A percentile compares a stretch with the other conserved stretches of the same genome.
Conservation (phyloP, 2,888 invertebrate species). For the Celastrina argiolus region DNA sequence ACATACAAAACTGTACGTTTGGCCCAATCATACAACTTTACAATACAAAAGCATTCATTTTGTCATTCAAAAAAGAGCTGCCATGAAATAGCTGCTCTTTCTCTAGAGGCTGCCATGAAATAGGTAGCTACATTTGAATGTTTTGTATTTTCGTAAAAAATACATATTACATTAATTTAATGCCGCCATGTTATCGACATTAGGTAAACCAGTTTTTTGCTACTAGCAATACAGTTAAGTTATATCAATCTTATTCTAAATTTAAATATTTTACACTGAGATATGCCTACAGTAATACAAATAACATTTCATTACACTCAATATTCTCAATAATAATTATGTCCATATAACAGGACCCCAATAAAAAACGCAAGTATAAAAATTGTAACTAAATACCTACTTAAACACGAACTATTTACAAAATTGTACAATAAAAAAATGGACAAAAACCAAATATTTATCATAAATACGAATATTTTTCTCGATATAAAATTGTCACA, state of each 20-base stretch:
- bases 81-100: background rate
- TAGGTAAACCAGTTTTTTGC: background rate
- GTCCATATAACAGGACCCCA: conserved; percentile 48
- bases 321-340: background rate
- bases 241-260: background rate
- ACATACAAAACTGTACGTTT: background rate
- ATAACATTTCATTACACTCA: conserved; percentile 5
- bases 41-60: background rate
- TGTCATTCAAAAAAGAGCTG: background rate
- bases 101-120: too few relatives aligned
- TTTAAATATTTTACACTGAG: conserved; percentile 17
- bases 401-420: conserved; percentile 52
- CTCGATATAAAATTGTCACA: background rate
- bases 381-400: conserved; percentile 45
- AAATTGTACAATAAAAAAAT: conserved; percentile 50
- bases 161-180: background rate
- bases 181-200: background rate
- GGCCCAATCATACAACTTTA: background rate
- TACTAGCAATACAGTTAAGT: background rate
- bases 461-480: conserved; percentile 26
- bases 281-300: background rate
- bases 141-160: background rate
- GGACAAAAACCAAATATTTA: conserved; percentile 39
- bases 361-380: conserved; percentile 53
- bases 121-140: too few relatives aligned